Conservation (phyloP, 2,797 vertebrate genomes). For the Momotus momota region DNA sequence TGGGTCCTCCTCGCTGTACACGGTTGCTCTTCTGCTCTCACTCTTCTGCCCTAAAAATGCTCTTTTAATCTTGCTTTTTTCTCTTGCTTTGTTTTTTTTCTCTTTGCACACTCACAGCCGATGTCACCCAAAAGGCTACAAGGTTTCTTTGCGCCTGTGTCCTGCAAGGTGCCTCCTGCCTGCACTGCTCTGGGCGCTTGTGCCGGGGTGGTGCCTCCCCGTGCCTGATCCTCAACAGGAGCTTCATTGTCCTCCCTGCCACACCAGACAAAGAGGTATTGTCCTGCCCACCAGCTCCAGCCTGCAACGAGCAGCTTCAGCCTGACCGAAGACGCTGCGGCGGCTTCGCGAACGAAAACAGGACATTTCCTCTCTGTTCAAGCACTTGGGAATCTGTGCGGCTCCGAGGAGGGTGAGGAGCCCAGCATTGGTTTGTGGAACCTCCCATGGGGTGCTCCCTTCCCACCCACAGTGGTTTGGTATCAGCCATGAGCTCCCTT, state of each 20-base stretch:
- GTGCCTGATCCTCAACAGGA: conserved; percentile 44
- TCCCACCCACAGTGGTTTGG: too few relatives aligned
- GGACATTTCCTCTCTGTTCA: background rate
- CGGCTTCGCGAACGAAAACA: background rate
- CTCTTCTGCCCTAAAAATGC: background rate
- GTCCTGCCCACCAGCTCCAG: conserved; percentile 11
- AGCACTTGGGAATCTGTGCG: rapidly evolving
- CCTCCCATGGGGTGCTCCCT: rapidly evolving
- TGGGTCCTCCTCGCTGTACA: rapidly evolving
- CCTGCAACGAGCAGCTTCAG: background rate
- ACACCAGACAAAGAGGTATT: background rate
- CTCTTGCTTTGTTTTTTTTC: background rate
- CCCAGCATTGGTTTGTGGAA: rapidly evolving
- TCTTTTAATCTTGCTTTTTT: background rate
- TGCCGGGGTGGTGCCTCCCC: background rate
- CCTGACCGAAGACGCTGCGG: background rate
- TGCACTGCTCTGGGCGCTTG: background rate
- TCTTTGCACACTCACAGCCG: rapidly evolving
- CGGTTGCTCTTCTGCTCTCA: background rate
- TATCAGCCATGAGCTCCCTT: too few relatives aligned
- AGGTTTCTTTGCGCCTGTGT: background rate
- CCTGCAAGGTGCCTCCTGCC: background rate
- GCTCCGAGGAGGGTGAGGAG: background rate
- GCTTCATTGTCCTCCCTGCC: background rate
- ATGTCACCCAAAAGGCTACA: rapidly evolving